Evolutionary conservation across 2,797 vertebrate species (phyloP), one percentile per base, ranked within the genome.

Genomic region (Rhynchonycteris naso): DNA sequence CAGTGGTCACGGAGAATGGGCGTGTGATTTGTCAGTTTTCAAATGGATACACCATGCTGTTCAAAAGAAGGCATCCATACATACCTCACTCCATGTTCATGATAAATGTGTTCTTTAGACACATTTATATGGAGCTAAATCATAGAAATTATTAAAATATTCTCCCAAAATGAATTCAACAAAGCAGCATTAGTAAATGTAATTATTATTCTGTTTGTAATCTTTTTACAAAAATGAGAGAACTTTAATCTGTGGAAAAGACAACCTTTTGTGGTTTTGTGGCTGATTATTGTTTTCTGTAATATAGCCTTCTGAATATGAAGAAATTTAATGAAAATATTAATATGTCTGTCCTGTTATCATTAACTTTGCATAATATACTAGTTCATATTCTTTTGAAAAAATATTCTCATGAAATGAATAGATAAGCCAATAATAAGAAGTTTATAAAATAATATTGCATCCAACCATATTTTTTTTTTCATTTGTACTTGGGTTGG

Each of bases 231-330:
- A 90, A 83, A 88, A 89, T 76, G 68, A 54, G 18, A 85, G 11
- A 18, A 28, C 38, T 74, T 78, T 86, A 61, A 82, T 71, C 79
- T 58, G 1, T 92, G 35, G 35, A 76, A 88, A 69, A 47, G 15
- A 91, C 4, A 47, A 16, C 7, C 13, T n/a, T 90, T 63, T 74
- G 68, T 81, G 7, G 33, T 76, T 81, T 89, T 43, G 4, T 91
- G 83, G 58, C 66, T 87, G 58, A 63, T 63, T 33, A 65, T 82
- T 89, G 22, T 54, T 89, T 92, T 97, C 28, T 82, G 16, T 84
- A 94, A 91, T 76, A 47, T 80, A 72, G 50, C 81, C 15, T 33
- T 81, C 81, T 82, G 33, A 5, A 26, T n/a, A 24, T 22, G 83
- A 78, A 26, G 65, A 4, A 82, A 71, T 56, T 79, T 38, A 61